Evolutionary conservation across 2,797 vertebrate genomes (phyloP), one percentile per base, ranked within the genome.

Genomic region (Lagodon rhomboides): DNA sequence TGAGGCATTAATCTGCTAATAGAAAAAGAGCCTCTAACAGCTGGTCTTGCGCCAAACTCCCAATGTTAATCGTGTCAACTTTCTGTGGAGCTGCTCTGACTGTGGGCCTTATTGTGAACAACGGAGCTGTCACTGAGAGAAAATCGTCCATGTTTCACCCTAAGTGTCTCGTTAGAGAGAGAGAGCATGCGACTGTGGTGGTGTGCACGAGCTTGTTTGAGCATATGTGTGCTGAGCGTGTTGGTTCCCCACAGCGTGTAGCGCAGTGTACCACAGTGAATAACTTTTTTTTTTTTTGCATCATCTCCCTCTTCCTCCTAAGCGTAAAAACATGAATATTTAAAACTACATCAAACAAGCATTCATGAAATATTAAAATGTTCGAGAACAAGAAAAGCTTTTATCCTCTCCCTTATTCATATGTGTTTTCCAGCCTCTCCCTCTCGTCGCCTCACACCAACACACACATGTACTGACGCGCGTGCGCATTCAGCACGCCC

Each of bases 351-450:
- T 95, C 94, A 95, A 95, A 93, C 93, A 93, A 91, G 87, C 80
- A 76, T 90, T 92, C 92, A 94, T 95, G 85, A 94, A 95, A 94
- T 94, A 95, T 95, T 95, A 89, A 95, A 91, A 92, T 88, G 87
- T 79, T 91, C 17, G 75, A 89, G 91, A 92, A 94, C 87, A 94
- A 93, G 88, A 90, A 91, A 94, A 90, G 85, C 91, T 93, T 94
- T 94, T 93, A 93, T 94, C 85, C 80, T 69, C 88, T 82, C 83
- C 85, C 75, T 81, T 73, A 80, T 86, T 89, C 70, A 41, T 86
- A 73, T 82, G 84, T 88, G 79, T 89, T 79, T 78, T 84, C 75
- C 77, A 80, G 77, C 49, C 82, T 83, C 85, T 46, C 80, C 67
- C 73, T 75, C 25, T 53, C 74, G 56, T 50, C 60, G 41, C 3